Base-by-base conservation (phyloP, 2,797 vertebrate species). In the Philypnodon macrostomus region DNA sequence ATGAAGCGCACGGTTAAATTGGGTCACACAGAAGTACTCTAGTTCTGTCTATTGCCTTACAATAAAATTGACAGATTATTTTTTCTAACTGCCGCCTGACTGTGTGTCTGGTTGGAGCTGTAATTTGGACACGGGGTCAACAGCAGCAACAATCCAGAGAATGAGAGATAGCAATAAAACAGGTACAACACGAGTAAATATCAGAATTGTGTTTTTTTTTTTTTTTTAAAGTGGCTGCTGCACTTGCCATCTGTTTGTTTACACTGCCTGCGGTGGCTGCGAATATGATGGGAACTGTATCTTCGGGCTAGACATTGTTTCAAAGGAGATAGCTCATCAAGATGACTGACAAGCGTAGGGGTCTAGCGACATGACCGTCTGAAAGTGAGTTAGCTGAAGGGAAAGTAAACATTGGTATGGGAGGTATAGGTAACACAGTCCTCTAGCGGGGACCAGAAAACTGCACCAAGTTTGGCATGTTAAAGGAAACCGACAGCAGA, bases 261-360 rank as follows among this genome's bases (percentile, higher is more conserved):
- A 47, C 58, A 52, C 36, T 40, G 60, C 67, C 73, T 72, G 53
- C 47, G 53, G 73, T 48, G 57, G 53, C 64, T 60, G 44, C 37
- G 34, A 53, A 51, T 66, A 77, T 78, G 68, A 80, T 75, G 66
- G 69, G 53, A 73, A 63, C 62, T 56, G 76, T 61, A 63, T 77
- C 75, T 76, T 56, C 58, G 48, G 70, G 75, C 76, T 65, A 69
- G 70, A 76, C 67, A 70, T 50, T 54, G 56, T 63, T 74, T 73
- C 53, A 76, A 70, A 70, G 64, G 30, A 65, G 73, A 80, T 79
- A 80, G 67, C 70, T 80, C 73, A 72, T 84, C 79, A 84, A 71
- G 58, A 77, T 76, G 78, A 85, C 63, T 82, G 80, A 82, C 82
- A 86, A 77, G 63, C 75, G 60, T 66, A 58, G 63, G 58, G 69